Evolutionary conservation across 2,797 vertebrate species (phyloP).

Genomic region (Psittacula echo): DNA sequence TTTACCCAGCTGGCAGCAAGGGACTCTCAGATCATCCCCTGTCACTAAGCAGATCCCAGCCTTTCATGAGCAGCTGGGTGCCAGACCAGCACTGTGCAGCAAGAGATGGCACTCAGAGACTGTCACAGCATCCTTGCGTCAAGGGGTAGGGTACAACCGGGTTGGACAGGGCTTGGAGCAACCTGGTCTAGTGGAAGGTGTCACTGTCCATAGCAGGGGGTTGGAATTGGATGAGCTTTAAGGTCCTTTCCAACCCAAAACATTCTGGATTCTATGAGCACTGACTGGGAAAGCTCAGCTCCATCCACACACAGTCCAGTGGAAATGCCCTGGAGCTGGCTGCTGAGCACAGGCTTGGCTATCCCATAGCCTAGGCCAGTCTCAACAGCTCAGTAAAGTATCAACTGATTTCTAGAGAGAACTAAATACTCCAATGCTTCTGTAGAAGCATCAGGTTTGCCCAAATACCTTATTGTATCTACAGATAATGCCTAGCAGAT

Average conservation of each 20-base stretch:
- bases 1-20: conserved; percentile 49
- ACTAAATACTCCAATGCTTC: not conserved
- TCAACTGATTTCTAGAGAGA: not conserved
- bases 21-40: conserved; percentile 46
- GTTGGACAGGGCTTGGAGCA: not conserved
- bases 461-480: not conserved
- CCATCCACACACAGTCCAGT: not conserved
- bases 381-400: not conserved
- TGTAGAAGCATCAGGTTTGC: not conserved
- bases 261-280: not conserved
- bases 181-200: not conserved
- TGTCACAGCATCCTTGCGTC: fast-evolving
- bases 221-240: not conserved
- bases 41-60: conserved; percentile 19
- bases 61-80: conserved; percentile 29
- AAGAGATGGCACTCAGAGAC: not conserved
- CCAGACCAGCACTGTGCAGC: not conserved
- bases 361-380: not conserved
- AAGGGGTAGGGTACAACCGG: fast-evolving
- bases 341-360: not conserved
- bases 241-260: not conserved
- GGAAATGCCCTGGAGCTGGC: not conserved
- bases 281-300: not conserved
- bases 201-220: not conserved
- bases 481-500: not conserved